Evolutionary conservation across 2,113 vertebrate genomes (phyloP).

Genomic region (Prunella himalayana): DNA sequence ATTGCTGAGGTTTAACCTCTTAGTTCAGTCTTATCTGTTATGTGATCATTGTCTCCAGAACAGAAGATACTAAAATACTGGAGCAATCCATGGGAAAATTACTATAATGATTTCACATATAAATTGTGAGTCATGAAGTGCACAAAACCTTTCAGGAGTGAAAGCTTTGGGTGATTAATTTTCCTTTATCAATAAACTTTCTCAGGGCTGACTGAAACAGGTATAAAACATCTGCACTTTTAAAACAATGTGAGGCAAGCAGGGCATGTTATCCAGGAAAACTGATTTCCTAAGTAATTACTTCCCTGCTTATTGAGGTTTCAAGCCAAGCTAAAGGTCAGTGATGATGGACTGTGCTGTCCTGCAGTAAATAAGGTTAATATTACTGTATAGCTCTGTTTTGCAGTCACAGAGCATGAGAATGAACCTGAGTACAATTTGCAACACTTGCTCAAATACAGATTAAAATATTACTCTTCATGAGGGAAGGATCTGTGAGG

Average conservation of each 20-base stretch:
- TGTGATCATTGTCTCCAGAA: neutral
- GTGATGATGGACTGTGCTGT: neutral
- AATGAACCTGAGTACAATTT: neutral
- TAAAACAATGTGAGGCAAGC: neutral
- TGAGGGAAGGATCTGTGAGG: neutral
- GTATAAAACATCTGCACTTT: neutral
- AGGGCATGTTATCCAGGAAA: neutral
- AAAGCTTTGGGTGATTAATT: neutral
- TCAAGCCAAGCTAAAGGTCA: neutral
- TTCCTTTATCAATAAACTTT: neutral
- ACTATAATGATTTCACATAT: neutral
- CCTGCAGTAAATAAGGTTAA: conserved; percentile 14
- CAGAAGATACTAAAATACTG: neutral
- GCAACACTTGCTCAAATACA: neutral
- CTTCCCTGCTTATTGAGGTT: conserved; percentile 16
- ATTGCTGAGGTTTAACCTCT: neutral
- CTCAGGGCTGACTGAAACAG: neutral
- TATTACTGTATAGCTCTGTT: neutral
- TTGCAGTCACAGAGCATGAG: neutral
- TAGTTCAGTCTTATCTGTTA: neutral
- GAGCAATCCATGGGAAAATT: neutral
- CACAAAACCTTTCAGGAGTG: neutral
- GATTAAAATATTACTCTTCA: neutral
- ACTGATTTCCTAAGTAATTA: conserved; percentile 52
- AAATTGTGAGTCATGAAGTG: neutral